These are phyloP conservation scores for Philotrypesis tridentata DNA, from an alignment of 1,140 invertebrate species.

Conservation along the genomic window DNA sequence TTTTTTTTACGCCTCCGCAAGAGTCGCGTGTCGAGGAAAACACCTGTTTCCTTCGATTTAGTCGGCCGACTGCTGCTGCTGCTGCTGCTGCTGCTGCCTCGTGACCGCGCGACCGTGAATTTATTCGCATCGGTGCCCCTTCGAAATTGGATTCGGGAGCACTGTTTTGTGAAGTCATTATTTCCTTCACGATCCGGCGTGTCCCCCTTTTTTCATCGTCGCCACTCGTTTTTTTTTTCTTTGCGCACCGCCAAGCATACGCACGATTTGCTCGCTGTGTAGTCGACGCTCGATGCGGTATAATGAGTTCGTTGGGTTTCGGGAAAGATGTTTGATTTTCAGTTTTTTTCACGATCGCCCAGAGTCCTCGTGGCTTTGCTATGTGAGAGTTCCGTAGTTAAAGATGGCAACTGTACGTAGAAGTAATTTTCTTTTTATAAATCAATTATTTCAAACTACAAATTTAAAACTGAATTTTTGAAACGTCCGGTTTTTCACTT, in stretches of 20 bases:
- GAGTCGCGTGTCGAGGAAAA: constrained; percentile 6
- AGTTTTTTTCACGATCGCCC: not conserved
- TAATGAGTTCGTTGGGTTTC: no score
- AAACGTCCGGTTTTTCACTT: no score
- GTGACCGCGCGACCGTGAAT: constrained; percentile 41
- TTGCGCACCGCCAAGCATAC: not conserved
- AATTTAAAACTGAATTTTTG: no score
- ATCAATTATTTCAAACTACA: no score
- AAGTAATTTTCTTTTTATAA: no score
- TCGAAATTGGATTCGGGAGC: constrained; percentile 46
- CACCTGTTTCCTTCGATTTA: constrained; percentile 39
- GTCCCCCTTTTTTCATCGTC: not conserved
- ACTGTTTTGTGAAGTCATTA: constrained; percentile 47
- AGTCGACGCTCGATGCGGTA: not conserved
- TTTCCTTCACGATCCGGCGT: constrained; percentile 32
- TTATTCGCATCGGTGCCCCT: constrained; percentile 44
- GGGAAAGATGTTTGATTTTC: not conserved
- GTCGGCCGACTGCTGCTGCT: constrained; percentile 9
- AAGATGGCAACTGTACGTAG: no score
- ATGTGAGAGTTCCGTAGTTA: no score
- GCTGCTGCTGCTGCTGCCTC: not conserved
- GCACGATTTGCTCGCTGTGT: not conserved
- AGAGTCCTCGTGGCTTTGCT: not conserved
- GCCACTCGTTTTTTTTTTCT: not conserved
- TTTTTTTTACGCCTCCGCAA: not conserved